Conservation (phyloP, 2,113 vertebrate genomes). For the Thermophis baileyi region DNA sequence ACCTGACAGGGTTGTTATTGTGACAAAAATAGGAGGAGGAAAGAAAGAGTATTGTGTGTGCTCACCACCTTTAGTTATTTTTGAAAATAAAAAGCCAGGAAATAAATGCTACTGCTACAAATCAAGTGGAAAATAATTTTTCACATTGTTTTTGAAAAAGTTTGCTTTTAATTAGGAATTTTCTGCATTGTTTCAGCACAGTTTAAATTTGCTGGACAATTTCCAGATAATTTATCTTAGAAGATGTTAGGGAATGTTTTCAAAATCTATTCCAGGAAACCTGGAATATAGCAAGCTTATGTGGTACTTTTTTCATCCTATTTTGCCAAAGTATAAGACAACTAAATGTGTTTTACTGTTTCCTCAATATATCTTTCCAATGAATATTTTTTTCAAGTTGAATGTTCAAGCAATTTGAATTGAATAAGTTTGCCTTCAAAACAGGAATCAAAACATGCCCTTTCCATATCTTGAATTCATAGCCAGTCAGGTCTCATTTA, state of each 20-base stretch:
- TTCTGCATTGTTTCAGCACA: not conserved
- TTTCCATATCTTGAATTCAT: no score
- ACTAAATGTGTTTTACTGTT: no score
- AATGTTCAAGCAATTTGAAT: no score
- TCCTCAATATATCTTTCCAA: no score
- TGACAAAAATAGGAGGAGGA: not conserved
- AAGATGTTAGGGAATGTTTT: not conserved
- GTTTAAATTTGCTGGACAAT: not conserved
- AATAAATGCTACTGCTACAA: not conserved
- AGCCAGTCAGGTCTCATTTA: no score
- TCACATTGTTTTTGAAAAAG: not conserved
- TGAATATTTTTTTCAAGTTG: no score
- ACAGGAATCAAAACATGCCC: no score
- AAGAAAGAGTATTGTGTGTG: not conserved
- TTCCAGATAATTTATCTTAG: not conserved
- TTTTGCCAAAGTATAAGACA: no score
- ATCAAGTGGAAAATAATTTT: not conserved
- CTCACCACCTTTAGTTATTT: not conserved
- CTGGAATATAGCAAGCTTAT: not conserved
- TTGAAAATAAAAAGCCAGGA: not conserved
- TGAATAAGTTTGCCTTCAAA: no score
- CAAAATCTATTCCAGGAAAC: not conserved
- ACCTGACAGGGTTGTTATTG: not conserved
- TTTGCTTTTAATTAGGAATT: not conserved
- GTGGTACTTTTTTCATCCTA: not conserved